A percentile compares a stretch with the other conserved stretches of the same genome.
phyloP scores from a whole-genome alignment of 2,797 vertebrate genomes.

The Manis crassicaudata region DNA sequence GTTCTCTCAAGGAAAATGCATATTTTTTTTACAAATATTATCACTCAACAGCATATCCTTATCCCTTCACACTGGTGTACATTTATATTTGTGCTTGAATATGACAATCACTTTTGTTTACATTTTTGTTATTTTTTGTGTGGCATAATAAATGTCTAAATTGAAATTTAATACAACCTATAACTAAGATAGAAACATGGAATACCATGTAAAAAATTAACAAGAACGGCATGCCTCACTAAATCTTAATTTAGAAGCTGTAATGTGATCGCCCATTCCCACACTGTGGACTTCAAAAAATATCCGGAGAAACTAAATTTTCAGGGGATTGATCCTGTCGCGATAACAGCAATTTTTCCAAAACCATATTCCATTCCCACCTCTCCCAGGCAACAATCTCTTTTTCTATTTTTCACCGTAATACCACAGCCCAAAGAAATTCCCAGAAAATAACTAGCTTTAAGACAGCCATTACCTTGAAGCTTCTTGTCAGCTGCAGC shows the following conservation, averaged over 20 bases:
- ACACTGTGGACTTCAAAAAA: conserved; percentile 70
- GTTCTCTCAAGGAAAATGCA: conserved; percentile 40
- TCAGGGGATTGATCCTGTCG: conserved; percentile 38
- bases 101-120: conserved; percentile 34
- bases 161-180: conserved; percentile 54
- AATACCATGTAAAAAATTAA: conserved; percentile 62
- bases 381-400: conserved; percentile 31
- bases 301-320: conserved; percentile 71
- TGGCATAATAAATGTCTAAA: conserved; percentile 24
- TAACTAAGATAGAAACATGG: conserved; percentile 53
- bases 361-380: conserved; percentile 3
- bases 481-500: conserved; percentile 74
- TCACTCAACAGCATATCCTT: conserved; percentile 3
- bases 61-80: not conserved
- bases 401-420: conserved; percentile 17
- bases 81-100: conserved; percentile 16
- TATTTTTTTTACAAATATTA: conserved; percentile 48
- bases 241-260: conserved; percentile 75
- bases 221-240: conserved; percentile 26
- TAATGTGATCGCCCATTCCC: conserved; percentile 68
- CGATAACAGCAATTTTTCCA: not conserved
- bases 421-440: conserved; percentile 58
- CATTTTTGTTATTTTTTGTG: conserved; percentile 39
- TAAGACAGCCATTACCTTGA: conserved; percentile 80
- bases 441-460: conserved; percentile 67